phyloP scores from a whole-genome alignment of 2,797 vertebrate species.

The Takifugu rubripes region DNA sequence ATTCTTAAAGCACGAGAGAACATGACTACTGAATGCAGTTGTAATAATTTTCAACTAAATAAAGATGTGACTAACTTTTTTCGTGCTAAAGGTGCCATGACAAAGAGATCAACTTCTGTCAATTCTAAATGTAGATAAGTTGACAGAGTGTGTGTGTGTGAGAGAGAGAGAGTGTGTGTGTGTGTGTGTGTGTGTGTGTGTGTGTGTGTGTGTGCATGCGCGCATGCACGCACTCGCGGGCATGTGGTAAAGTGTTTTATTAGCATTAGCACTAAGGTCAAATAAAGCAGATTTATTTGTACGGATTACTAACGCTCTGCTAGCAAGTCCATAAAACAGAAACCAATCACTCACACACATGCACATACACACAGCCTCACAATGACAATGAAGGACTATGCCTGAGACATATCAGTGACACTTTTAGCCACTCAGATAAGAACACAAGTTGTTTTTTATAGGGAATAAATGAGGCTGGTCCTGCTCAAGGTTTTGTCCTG shows the following conservation, averaged over 20 bases:
- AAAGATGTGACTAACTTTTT: conserved; percentile 2
- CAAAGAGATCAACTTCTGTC: conserved; percentile 26
- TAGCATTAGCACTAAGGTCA: conserved; percentile 73
- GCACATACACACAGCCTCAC: conserved; percentile 21
- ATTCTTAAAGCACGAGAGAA: too few species aligned
- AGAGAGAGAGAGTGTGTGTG: conserved; percentile 12
- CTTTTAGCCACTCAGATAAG: conserved; percentile 36
- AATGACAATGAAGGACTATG: conserved; percentile 41
- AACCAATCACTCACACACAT: conserved; percentile 71
- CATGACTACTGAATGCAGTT: too few species aligned
- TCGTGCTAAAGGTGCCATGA: too few species aligned
- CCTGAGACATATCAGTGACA: conserved; percentile 58
- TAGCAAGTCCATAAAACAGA: conserved; percentile 77
- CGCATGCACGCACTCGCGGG: conserved; percentile 21
- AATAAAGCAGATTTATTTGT: conserved; percentile 76
- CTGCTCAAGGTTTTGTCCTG: too few species aligned
- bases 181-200: conserved; percentile 46
- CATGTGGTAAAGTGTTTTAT: conserved; percentile 79
- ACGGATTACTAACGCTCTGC: conserved; percentile 72
- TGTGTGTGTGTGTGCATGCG: conserved; percentile 29
- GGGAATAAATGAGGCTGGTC: too few species aligned
- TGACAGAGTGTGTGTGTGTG: conserved; percentile 26
- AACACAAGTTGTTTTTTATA: conserved; percentile 22
- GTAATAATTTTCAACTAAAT: too few species aligned
- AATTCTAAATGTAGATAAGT: conserved; percentile 62